Conservation (phyloP, 2,113 vertebrate species). For the Oncorhynchus nerka region DNA sequence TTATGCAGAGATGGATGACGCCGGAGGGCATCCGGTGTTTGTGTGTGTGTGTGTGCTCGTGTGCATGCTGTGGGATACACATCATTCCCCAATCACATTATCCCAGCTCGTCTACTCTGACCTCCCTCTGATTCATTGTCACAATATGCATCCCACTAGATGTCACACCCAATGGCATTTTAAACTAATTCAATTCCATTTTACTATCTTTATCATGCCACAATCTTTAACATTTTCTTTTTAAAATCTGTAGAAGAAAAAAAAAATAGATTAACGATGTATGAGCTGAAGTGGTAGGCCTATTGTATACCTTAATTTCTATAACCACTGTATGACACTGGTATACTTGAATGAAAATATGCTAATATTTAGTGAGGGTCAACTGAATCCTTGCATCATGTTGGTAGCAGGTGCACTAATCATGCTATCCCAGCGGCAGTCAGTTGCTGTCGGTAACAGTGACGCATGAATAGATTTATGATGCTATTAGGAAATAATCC, state of each 20-base stretch:
- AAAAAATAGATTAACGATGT: neutral
- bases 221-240: neutral
- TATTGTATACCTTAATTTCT: slow-evolving; percentile 2
- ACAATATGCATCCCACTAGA: neutral
- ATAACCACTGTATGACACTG: slow-evolving; percentile 13
- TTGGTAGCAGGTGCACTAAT: slow-evolving; percentile 33
- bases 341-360: slow-evolving; percentile 1
- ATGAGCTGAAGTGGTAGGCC: neutral
- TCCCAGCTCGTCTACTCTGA: neutral
- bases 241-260: neutral
- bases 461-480: slow-evolving; percentile 66
- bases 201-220: neutral
- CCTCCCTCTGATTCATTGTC: neutral
- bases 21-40: neutral
- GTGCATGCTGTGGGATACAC: neutral
- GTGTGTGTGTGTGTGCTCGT: too few relatives aligned
- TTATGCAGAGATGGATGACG: neutral
- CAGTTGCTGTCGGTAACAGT: slow-evolving; percentile 28
- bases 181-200: neutral
- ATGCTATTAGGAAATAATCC: slow-evolving; percentile 66
- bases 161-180: neutral
- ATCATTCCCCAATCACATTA: neutral
- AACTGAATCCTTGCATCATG: slow-evolving; percentile 25
- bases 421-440: slow-evolving; percentile 21
- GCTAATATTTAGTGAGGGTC: slow-evolving; percentile 18